phyloP scores from a whole-genome alignment of 35 echinoderm and acorn worm genomes.

The Apostichopus japonicus region DNA sequence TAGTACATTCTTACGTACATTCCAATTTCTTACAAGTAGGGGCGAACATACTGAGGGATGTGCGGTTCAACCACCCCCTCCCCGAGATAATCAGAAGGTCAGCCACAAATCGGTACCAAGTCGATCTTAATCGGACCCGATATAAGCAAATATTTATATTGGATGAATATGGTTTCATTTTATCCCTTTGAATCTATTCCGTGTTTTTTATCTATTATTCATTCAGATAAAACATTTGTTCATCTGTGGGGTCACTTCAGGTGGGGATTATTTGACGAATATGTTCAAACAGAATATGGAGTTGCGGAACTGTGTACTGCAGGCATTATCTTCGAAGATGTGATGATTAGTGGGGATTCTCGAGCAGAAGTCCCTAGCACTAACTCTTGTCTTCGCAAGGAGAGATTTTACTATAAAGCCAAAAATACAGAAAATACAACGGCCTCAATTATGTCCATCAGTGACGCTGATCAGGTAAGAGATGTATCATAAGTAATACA shows the following conservation, averaged over 20 bases:
- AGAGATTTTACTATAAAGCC: neutral
- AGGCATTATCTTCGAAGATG: neutral
- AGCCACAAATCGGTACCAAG: too few species aligned
- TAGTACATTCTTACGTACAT: too few species aligned
- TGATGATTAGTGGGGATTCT: neutral
- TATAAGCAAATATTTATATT: too few species aligned
- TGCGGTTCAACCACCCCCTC: too few species aligned
- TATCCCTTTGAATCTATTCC: too few species aligned
- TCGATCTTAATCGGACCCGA: too few species aligned
- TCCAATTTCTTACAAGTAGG: too few species aligned
- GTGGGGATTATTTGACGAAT: conserved; percentile 50
- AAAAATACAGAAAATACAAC: neutral
- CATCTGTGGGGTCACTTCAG: conserved; percentile 44
- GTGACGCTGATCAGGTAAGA: neutral
- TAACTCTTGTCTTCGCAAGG: neutral
- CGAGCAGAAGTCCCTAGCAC: neutral
- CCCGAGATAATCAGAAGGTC: too few species aligned
- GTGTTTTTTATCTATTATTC: too few species aligned
- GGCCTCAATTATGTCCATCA: neutral
- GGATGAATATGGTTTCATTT: too few species aligned
- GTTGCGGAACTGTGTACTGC: neutral
- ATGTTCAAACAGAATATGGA: neutral
- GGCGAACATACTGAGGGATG: too few species aligned
- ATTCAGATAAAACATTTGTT: conserved; percentile 19
- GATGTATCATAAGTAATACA: too few species aligned